phyloP scores from a whole-genome alignment of 1,140 invertebrate genomes.

The Macrosteles quadrilineatus region DNA sequence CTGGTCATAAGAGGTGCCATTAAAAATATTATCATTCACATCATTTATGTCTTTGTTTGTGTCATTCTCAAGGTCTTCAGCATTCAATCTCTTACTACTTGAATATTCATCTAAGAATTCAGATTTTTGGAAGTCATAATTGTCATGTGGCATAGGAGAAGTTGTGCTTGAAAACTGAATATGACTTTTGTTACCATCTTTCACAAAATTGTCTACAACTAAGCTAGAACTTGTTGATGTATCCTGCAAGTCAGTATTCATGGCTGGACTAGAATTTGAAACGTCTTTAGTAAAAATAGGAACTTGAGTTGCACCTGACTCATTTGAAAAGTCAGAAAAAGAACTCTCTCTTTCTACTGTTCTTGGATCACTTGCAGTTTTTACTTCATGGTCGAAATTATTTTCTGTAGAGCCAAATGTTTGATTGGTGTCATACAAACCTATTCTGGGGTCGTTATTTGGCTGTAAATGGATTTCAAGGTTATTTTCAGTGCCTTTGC shows the following conservation, averaged over 20 bases:
- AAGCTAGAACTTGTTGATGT: neutral
- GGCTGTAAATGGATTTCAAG: neutral
- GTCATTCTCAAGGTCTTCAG: neutral
- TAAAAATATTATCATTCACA: neutral
- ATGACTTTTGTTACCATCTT: neutral
- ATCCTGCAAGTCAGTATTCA: neutral
- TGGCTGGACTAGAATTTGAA: neutral
- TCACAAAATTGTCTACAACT: constrained; percentile 7
- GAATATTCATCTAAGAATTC: too few species aligned
- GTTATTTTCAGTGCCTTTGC: neutral
- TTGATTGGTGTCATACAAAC: neutral
- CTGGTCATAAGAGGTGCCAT: constrained; percentile 9
- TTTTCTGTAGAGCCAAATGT: neutral
- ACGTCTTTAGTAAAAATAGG: constrained; percentile 1
- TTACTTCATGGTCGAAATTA: neutral
- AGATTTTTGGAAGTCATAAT: too few species aligned
- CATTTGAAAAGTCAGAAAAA: neutral
- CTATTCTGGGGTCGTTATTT: constrained; percentile 8
- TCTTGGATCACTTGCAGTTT: constrained; percentile 6
- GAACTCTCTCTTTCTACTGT: constrained; percentile 18
- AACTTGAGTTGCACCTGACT: neutral
- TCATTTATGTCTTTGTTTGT: neutral
- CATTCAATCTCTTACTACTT: neutral
- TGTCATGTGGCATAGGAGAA: too few species aligned
- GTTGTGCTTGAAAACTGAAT: too few species aligned